Conservation (phyloP, 2,113 vertebrate genomes). For the Eira barbara region DNA sequence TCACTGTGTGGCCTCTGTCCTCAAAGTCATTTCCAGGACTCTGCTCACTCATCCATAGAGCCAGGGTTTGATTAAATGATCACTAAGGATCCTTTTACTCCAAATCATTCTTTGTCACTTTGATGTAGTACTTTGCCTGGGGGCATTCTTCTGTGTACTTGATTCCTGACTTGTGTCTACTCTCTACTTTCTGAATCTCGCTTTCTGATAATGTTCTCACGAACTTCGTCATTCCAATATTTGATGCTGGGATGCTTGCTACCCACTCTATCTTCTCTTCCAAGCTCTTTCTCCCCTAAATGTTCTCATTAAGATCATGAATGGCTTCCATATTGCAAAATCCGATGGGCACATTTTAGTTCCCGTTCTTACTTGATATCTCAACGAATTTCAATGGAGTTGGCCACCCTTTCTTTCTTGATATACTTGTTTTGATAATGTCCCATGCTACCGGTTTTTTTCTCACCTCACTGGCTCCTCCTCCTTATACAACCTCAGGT, state of each 20-base stretch:
- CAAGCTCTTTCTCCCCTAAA: background rate
- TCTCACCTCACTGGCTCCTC: background rate
- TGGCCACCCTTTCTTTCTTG: background rate
- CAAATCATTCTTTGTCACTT: background rate
- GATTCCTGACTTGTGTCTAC: background rate
- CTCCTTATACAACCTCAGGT: background rate
- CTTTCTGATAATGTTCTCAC: background rate
- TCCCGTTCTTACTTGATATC: background rate
- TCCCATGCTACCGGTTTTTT: background rate
- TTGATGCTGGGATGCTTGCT: background rate
- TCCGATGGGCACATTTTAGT: background rate
- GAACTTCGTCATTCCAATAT: background rate
- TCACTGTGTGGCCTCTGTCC: background rate
- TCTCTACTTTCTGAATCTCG: background rate
- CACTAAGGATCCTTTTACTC: background rate
- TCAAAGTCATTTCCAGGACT: background rate
- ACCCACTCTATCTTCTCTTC: background rate
- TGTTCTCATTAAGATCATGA: background rate
- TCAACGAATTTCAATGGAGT: background rate
- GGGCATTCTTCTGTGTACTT: background rate
- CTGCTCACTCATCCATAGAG: background rate
- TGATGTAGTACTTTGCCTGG: background rate
- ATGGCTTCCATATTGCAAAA: background rate
- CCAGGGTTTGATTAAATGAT: background rate
- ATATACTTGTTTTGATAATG: background rate